Conservation (phyloP, 2,113 vertebrate species). For the Bubo blakistoni region DNA sequence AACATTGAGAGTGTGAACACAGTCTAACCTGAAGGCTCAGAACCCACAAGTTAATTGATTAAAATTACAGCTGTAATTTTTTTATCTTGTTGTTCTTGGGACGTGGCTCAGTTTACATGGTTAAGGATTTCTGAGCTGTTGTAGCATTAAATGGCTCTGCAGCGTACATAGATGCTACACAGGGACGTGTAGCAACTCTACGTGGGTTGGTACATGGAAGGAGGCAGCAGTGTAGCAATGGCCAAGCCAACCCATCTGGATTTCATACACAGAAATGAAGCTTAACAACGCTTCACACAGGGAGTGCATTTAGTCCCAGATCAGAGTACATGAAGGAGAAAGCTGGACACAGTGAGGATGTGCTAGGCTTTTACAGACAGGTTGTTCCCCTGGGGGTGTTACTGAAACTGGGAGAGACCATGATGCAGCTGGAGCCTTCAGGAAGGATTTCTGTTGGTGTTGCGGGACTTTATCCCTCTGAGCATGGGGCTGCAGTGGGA, state of each 20-base stretch:
- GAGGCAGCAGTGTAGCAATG: neutral
- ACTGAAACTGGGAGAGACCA: neutral
- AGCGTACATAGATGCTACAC: neutral
- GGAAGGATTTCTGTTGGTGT: neutral
- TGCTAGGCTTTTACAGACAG: neutral
- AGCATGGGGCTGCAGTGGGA: neutral
- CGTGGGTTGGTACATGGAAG: accelerated
- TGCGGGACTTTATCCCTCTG: neutral
- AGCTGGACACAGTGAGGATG: neutral
- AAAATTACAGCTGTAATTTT: neutral
- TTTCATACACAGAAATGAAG: neutral
- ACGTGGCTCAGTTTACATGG: neutral
- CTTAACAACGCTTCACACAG: accelerated
- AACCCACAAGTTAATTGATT: neutral
- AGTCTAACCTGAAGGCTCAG: neutral
- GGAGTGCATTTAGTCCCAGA: neutral
- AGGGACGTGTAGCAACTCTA: neutral
- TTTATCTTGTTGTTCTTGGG: neutral
- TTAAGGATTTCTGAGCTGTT: neutral
- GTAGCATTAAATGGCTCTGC: neutral
- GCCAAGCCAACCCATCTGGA: neutral
- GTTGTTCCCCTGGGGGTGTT: no score
- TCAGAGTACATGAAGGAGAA: neutral
- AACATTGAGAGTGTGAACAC: neutral
- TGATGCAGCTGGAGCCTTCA: neutral